Evolutionary conservation across 2,113 vertebrate species (phyloP), one percentile per base, ranked within the genome.

Genomic region (Spea multiplicata): DNA sequence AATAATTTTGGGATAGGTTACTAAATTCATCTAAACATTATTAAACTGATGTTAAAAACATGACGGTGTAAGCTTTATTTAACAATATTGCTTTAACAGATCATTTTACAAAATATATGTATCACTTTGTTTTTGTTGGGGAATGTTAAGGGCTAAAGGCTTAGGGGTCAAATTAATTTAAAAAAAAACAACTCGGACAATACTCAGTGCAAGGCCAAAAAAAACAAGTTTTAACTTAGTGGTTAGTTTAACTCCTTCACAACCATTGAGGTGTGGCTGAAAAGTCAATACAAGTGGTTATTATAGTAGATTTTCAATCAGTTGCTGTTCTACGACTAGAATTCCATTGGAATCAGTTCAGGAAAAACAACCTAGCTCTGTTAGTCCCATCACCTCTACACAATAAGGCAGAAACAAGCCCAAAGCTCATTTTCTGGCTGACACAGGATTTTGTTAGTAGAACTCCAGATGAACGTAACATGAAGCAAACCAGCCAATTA

Each of bases 41-140:
- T 76, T 57, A 77, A 65, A 66, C 59, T 52, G 57, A 64, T 46
- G 48, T 64, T 49, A 65, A 65, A 65, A 6, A 7, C 47, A 64
- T 71, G 50, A 52, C 9, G 12, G 12, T 50, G 49, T 30, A 9
- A 62, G 9, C 46, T 52, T 70, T 59, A 47, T 45, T 14, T 14
- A 65, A 55, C 76, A 72, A 72, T 78, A 77, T 70, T 65, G 17
- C 48, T 72, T 72, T 55, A 47, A 66, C 69, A 78, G 59, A 72
- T 78, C 76, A 5, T 8, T 10, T 78, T 78, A 57, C 49, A 46
- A 71, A 71, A 55, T 66, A 13, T 49, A 59, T 50, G 48, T 46
- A 53, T 66, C 55, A 55, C 64, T 72, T 30, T 78, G 72, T 78
- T 78, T 72, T 78, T 72, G 48, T 78, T 72, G 48, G 76, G 66